These are phyloP conservation scores for Scaptomyza tumidula DNA, from an alignment of 2,888 invertebrate genomes.

Conservation along the genomic window DNA sequence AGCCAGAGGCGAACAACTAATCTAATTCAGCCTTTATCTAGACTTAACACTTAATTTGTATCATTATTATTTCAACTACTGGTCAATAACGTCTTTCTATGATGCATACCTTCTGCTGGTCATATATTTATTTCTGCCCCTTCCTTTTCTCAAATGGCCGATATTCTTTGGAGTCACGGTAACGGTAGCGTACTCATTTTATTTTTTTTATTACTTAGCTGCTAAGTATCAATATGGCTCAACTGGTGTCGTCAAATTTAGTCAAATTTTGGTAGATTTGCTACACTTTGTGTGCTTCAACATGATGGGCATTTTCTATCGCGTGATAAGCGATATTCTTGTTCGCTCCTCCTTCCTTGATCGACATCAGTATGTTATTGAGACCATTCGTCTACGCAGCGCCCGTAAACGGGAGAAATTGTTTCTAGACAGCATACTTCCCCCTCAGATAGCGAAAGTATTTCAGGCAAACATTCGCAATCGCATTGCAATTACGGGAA, in stretches of 20 bases:
- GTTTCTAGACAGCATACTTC: conserved; percentile 93
- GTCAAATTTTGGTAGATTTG: conserved; percentile 11
- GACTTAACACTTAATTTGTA: conserved; percentile 10
- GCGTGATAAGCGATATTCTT: conserved; percentile 45
- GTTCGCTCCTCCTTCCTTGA: conserved; percentile 63
- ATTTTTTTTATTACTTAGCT: not conserved
- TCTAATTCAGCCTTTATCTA: not conserved
- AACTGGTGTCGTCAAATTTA: not conserved
- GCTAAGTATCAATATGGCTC: not conserved
- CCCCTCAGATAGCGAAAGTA: conserved; percentile 90
- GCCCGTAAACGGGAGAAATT: conserved; percentile 44
- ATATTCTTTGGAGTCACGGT: conserved; percentile 20
- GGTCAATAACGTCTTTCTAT: conserved; percentile 26
- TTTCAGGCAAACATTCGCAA: conserved; percentile 86
- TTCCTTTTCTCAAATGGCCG: conserved; percentile 30
- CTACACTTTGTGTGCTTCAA: conserved; percentile 42
- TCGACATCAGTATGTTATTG: conserved; percentile 57
- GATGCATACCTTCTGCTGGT: conserved; percentile 49
- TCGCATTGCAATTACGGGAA: conserved; percentile 82
- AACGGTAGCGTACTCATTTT: not conserved
- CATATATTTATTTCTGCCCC: conserved; percentile 57
- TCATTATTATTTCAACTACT: conserved; percentile 27
- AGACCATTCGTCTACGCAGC: conserved; percentile 35
- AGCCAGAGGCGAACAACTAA: too few species aligned
- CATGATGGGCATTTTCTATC: conserved; percentile 52